Evolutionary conservation across 1,140 invertebrate species (phyloP), one percentile per base, ranked within the genome.

Genomic region (Potamilus streckersoni): DNA sequence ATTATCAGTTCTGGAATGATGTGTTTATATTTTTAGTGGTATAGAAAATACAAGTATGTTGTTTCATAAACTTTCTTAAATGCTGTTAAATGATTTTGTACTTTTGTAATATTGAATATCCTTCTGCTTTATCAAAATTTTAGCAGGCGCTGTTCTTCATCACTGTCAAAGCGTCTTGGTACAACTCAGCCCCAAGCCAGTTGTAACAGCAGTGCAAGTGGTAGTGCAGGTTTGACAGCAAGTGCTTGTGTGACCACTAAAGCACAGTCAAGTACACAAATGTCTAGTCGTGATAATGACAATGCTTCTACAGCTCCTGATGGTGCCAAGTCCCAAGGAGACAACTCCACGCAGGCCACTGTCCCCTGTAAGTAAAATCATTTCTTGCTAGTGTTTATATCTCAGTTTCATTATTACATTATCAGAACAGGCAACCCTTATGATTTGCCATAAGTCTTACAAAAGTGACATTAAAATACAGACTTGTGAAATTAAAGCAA

Each of bases 61-160:
- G 5, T 17, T 19, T 6, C 20, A 17, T 31, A 17, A 67, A 20
- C 17, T 17, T 38, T 19, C 20, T 19, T 16, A n/a, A n/a, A 15
- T 27, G 23, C 38, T 16, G 63, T 13, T 19, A 23, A 70, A 38
- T 49, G 19, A n/a, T 49, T 27, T 56, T 64, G 20, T 66, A 20
- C 56, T 76, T 13, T 59, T 67, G n/a, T 55, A 56, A 57, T 59
- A 20, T 59, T 23, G 49, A 19, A 20, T 31, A 49, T 49, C 6
- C 6, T 8, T 67, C 0, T 76, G 20, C 31, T 13, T 19, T 79
- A 78, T 80, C 67, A 80, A 70, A 72, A 65, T 80, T 86, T 38
- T 74, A 91, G 91, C 85, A 92, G 92, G 90, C 92, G 92, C 80
- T 92, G 92, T 82, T 92, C 92, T 86, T 92, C 92, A 79, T 88